Base-by-base conservation (phyloP, 2,888 invertebrate species). In the Schizaphis graminum region DNA sequence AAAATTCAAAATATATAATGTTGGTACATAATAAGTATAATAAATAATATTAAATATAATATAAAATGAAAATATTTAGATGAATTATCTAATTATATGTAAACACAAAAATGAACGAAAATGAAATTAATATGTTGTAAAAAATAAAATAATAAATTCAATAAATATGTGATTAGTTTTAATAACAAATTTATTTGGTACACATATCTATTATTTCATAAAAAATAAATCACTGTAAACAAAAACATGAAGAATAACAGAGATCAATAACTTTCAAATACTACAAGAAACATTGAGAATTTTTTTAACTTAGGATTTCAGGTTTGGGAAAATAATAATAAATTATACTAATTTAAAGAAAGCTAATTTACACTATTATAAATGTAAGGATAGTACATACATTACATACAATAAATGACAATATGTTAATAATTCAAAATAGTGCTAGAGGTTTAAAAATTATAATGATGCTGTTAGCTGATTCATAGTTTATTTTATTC, bases 231-330 rank as follows among this genome's bases (percentile, higher is more conserved):
- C n/a, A 57, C 24, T 56, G 21, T 57, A 26, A 86, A 35, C 24
- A 86, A 61, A 86, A 91, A 92, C 84, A 77, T n/a, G 35, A 87
- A 86, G 26, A 86, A 86, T 92, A 92, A 92, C 61, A 92, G 86
- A 91, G 91, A 92, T 92, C 91, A 92, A 91, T 91, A 49, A 91
- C 28, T 91, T 91, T 91, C 41, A 85, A 26, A 8, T 47, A 86
- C 57, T 86, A 91, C 35, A 87, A 91, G 41, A 44, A 91, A 44
- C 24, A 86, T 57, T 21, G 53, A 57, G 44, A 86, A 11, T 16
- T 16, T 86, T 57, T 86, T 87, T 10, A 57, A 47, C 13, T 84
- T 85, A 44, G 28, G 28, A n/a, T 56, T 92, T 61, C 47, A 77
- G n/a, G 47, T 87, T 49, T 49, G 56, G 41, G n/a, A 61, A 57